Percentiles rank a stretch among this genome's conserved stretches.
phyloP scores from a whole-genome alignment of 2,113 vertebrate genomes.

The Antechinus stuartii region DNA sequence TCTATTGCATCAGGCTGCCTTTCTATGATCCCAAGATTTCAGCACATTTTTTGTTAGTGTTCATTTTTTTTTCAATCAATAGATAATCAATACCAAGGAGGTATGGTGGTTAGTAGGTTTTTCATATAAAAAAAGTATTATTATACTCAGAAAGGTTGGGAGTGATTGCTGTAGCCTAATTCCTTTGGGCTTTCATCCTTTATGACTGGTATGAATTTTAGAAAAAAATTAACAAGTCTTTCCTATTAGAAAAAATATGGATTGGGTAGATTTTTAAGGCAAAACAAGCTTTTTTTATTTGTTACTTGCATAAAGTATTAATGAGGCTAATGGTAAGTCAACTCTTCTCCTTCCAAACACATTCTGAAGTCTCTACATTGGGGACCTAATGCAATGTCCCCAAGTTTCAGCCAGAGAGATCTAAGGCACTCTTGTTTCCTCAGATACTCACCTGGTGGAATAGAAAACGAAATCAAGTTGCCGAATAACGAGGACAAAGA shows the following conservation, averaged over 20 bases:
- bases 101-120: background rate
- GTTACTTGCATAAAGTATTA: background rate
- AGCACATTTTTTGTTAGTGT: background rate
- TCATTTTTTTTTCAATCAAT: background rate
- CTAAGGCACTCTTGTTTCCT: conserved; percentile 24
- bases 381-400: conserved; percentile 26
- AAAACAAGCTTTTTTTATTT: background rate
- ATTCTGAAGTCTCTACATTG: conserved; percentile 20
- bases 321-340: background rate
- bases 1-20: background rate
- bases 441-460: background rate
- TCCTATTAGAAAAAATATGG: conserved; percentile 30
- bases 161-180: conserved; percentile 10
- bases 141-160: background rate
- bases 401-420: conserved; percentile 24
- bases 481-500: conserved; percentile 1
- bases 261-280: background rate
- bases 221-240: background rate
- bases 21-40: background rate
- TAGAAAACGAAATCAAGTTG: conserved; percentile 41
- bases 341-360: background rate
- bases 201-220: conserved; percentile 7
- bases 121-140: background rate
- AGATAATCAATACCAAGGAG: background rate
- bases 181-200: conserved; percentile 6